phyloP scores from a whole-genome alignment of 2,113 vertebrate species.

The Typhlomys cinereus region DNA sequence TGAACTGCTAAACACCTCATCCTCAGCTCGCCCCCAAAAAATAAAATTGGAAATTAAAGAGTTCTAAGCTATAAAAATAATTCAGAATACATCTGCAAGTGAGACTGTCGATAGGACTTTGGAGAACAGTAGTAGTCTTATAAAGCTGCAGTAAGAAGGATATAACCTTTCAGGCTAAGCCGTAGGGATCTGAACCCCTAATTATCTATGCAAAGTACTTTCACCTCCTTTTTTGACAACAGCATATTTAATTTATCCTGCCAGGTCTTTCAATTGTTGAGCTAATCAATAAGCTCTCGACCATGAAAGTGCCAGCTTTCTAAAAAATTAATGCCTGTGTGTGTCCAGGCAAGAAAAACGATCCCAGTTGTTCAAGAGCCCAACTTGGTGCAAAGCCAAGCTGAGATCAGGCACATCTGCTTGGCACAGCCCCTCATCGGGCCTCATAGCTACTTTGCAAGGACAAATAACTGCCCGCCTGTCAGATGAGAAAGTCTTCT shows the following conservation, averaged over 20 bases:
- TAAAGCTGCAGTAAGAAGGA: neutral
- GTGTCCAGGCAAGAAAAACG: neutral
- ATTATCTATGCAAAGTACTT: neutral
- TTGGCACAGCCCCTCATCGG: neutral
- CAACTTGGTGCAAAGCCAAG: neutral
- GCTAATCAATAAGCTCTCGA: neutral
- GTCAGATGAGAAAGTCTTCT: neutral
- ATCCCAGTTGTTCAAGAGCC: neutral
- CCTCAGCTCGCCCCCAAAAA: neutral
- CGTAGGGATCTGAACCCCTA: neutral
- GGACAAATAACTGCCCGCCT: neutral
- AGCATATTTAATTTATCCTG: neutral
- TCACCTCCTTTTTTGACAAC: neutral
- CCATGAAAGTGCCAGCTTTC: neutral
- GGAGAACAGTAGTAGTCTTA: neutral
- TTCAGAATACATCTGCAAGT: neutral
- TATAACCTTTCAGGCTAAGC: neutral
- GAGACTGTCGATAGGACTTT: neutral
- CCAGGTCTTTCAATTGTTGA: neutral
- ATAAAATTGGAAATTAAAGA: constrained; percentile 15
- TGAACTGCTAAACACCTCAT: constrained; percentile 33
- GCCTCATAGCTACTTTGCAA: neutral
- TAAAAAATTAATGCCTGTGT: neutral
- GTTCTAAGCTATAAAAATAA: constrained; percentile 33
- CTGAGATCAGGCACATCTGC: neutral